Evolutionary conservation across 2,888 invertebrate species (phyloP).

Genomic region (Zhengitettix transpicula): DNA sequence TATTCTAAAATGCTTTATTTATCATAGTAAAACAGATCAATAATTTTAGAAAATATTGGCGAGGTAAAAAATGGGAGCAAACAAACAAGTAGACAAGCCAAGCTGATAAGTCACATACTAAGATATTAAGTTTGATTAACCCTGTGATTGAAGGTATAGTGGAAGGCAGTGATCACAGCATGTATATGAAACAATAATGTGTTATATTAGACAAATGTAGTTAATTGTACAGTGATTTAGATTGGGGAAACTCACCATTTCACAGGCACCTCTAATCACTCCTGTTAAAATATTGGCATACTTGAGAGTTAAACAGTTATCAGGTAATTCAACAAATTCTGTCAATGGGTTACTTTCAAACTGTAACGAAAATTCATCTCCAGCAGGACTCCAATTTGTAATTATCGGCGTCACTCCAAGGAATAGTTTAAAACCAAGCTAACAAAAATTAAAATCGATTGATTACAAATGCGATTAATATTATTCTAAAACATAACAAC

Average conservation of each 20-base stretch:
- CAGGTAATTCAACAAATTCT: conserved; percentile 93
- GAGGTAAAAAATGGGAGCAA: too few species aligned
- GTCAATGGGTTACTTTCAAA: conserved; percentile 91
- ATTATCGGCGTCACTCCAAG: conserved; percentile 85
- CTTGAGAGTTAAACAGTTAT: conserved; percentile 61
- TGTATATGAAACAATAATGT: too few species aligned
- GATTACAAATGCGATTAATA: not conserved
- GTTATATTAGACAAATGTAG: too few species aligned
- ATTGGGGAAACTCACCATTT: conserved; percentile 56
- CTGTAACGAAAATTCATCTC: conserved; percentile 91
- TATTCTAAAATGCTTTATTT: too few species aligned
- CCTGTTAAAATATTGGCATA: conserved; percentile 91
- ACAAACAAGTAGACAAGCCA: too few species aligned
- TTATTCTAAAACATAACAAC: not conserved
- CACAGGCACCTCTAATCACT: conserved; percentile 79
- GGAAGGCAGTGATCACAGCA: too few species aligned
- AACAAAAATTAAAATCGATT: conserved; percentile 5
- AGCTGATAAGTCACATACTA: too few species aligned
- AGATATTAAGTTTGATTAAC: too few species aligned
- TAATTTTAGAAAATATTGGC: too few species aligned
- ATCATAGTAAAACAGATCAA: too few species aligned
- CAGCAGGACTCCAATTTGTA: conserved; percentile 83
- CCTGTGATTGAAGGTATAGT: too few species aligned
- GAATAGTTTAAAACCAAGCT: conserved; percentile 59
- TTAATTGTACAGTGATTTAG: too few species aligned